phyloP scores from a whole-genome alignment of 2,113 vertebrate genomes.

The Gambusia affinis region DNA sequence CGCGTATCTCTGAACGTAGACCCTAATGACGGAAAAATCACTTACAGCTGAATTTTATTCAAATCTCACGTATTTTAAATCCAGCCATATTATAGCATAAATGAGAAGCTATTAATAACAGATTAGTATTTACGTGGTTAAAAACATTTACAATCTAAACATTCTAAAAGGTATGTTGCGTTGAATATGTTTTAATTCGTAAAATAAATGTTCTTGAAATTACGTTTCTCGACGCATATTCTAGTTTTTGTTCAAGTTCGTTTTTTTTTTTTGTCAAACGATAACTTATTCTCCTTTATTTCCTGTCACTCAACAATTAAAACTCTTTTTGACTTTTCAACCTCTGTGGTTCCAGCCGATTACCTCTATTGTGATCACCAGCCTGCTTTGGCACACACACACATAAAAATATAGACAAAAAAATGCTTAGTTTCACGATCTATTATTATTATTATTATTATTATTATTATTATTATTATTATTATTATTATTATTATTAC shows the following conservation, averaged over 20 bases:
- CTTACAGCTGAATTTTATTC: background rate
- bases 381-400: conserved; percentile 10
- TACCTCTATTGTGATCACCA: conserved; percentile 61
- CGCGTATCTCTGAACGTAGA: background rate
- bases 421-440: background rate
- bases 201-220: background rate
- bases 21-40: background rate
- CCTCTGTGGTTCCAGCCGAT: conserved; percentile 78
- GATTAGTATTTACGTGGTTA: background rate
- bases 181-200: background rate
- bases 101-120: background rate
- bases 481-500: no score
- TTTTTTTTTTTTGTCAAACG: conserved; percentile 5
- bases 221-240: background rate
- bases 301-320: conserved; percentile 58
- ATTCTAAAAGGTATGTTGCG: background rate
- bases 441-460: background rate
- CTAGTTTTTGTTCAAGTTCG: background rate
- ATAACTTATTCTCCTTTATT: conserved; percentile 18
- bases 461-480: background rate
- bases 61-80: background rate
- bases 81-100: background rate
- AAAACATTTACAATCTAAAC: background rate
- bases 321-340: conserved; percentile 82
- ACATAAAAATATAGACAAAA: background rate